Evolutionary conservation across 2,113 vertebrate species (phyloP).

Genomic region (Leucopsar rothschildi): DNA sequence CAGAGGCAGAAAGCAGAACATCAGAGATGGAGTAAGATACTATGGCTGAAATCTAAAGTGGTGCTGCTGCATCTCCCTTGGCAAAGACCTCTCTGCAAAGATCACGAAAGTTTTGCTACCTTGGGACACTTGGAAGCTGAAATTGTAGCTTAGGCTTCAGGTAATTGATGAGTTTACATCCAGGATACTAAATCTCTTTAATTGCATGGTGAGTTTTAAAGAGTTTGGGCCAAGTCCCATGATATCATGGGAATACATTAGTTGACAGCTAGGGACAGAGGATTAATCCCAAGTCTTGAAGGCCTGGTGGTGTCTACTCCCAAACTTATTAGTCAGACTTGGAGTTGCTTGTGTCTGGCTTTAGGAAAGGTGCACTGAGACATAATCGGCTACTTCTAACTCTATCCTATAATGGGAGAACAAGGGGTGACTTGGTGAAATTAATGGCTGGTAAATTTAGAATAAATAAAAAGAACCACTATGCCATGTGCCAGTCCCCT

Average conservation of each 20-base stretch:
- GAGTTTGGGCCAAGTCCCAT: neutral
- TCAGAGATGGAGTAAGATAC: neutral
- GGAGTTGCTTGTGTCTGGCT: neutral
- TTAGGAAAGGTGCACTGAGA: neutral
- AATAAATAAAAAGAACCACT: constrained; percentile 44
- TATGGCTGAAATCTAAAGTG: neutral
- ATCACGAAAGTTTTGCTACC: neutral
- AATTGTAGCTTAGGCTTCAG: neutral
- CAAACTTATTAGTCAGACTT: neutral
- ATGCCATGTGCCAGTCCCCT: neutral
- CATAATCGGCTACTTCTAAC: neutral
- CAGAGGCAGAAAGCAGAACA: neutral
- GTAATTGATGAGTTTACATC: neutral
- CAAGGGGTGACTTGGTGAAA: constrained; percentile 11
- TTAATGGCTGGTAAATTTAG: constrained; percentile 44
- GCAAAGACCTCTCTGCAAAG: neutral
- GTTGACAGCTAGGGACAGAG: neutral
- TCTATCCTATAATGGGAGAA: neutral
- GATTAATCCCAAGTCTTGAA: neutral
- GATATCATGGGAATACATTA: neutral
- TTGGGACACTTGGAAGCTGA: neutral
- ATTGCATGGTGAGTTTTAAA: neutral
- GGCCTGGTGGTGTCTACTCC: neutral
- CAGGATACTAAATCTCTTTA: neutral
- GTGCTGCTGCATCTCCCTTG: neutral